A percentile compares a stretch with the other conserved stretches of the same genome.
These are phyloP conservation scores for Ericerus pela DNA, from an alignment of 1,140 invertebrate species.

Conservation along the genomic window DNA sequence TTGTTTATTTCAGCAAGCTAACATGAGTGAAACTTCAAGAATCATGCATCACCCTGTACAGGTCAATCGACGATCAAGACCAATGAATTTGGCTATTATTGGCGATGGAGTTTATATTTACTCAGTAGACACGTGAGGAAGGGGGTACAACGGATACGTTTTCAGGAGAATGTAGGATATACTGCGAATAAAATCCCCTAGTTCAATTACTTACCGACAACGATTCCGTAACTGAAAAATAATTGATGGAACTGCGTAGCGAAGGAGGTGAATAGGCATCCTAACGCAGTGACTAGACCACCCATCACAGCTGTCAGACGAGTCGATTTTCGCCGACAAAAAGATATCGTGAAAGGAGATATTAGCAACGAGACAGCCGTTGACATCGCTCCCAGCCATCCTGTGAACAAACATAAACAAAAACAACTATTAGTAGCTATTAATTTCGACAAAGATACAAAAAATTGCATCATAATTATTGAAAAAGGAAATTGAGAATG, in stretches of 20 bases:
- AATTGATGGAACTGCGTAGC: constrained; percentile 77
- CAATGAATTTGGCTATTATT: neutral
- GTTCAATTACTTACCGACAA: constrained; percentile 41
- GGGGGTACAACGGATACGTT: neutral
- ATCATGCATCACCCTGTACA: too few relatives aligned
- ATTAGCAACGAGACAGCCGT: constrained; percentile 61
- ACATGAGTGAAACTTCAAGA: too few relatives aligned
- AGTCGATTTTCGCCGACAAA: constrained; percentile 71
- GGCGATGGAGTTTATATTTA: neutral
- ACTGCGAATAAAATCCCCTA: too few relatives aligned
- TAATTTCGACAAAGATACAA: too few relatives aligned
- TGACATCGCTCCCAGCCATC: constrained; percentile 69
- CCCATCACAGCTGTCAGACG: constrained; percentile 75
- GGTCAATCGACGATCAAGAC: too few relatives aligned
- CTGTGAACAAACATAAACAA: constrained; percentile 36
- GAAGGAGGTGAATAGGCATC: constrained; percentile 75
- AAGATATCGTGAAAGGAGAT: constrained; percentile 67
- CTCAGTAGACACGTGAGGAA: neutral
- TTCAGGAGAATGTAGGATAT: neutral
- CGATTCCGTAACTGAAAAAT: constrained; percentile 65
- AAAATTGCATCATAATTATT: too few relatives aligned
- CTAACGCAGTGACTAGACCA: constrained; percentile 66
- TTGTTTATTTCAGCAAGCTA: too few relatives aligned
- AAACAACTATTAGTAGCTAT: too few relatives aligned
- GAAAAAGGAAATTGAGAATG: too few relatives aligned